Conservation (phyloP, 2,113 vertebrate genomes). For the Hippotragus niger region DNA sequence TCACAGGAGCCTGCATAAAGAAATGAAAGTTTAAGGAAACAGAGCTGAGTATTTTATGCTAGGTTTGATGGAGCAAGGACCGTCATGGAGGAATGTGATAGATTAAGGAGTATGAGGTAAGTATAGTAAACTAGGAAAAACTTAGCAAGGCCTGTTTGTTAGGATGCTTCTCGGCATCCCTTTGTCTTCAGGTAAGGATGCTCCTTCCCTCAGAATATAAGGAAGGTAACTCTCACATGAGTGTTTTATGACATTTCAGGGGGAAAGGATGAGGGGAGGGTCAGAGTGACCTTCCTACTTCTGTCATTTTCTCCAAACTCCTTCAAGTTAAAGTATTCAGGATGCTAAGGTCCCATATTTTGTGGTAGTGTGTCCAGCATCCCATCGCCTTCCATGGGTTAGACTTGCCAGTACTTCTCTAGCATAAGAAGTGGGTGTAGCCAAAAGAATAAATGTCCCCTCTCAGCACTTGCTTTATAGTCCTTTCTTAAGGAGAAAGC, state of each 20-base stretch:
- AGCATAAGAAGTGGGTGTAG: neutral
- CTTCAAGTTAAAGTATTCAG: neutral
- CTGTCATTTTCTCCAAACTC: neutral
- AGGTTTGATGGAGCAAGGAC: neutral
- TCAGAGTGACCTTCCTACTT: neutral
- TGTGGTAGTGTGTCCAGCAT: neutral
- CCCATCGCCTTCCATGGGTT: neutral
- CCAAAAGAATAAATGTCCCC: neutral
- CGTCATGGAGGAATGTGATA: neutral
- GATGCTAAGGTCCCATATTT: neutral
- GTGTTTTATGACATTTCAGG: neutral
- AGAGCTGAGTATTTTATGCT: neutral
- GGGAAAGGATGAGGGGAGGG: neutral
- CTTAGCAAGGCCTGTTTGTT: neutral
- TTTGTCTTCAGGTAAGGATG: neutral
- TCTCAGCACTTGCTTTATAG: neutral
- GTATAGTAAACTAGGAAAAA: neutral
- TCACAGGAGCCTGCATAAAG: neutral
- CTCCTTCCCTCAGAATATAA: neutral
- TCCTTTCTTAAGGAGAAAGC: neutral
- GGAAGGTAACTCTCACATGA: neutral
- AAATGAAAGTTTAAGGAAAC: neutral
- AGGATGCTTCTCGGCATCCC: neutral
- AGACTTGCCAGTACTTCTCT: neutral
- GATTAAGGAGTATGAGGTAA: neutral